phyloP scores from a whole-genome alignment of 2,113 vertebrate species.

The Ochotona curzoniae region DNA sequence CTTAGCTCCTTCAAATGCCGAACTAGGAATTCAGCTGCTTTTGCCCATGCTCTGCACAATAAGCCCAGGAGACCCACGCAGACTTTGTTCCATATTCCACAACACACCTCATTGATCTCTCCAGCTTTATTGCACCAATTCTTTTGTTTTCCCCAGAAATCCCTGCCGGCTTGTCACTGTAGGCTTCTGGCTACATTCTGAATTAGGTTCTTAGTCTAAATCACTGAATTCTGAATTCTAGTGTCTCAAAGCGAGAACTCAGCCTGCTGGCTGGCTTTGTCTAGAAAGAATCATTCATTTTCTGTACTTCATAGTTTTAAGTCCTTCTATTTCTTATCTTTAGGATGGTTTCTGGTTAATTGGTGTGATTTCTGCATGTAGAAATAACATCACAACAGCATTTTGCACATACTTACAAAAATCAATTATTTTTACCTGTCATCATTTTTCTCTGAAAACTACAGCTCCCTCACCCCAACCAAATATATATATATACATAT shows the following conservation, averaged over 20 bases:
- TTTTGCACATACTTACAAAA: constrained; percentile 56
- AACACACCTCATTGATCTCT: constrained; percentile 68
- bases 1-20: not conserved
- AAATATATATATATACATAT: too few species aligned
- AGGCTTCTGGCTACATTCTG: constrained; percentile 49
- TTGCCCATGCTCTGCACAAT: not conserved
- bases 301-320: not conserved
- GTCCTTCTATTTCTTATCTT: constrained; percentile 50
- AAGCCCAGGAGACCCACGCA: constrained; percentile 10
- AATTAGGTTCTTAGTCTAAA: constrained; percentile 55
- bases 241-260: not conserved
- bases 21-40: constrained; percentile 28
- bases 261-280: not conserved
- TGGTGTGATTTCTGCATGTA: constrained; percentile 60
- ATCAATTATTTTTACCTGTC: constrained; percentile 54
- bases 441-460: constrained; percentile 52
- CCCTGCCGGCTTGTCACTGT: constrained; percentile 38
- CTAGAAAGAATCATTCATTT: constrained; percentile 14
- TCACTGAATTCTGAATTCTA: constrained; percentile 53
- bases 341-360: constrained; percentile 40
- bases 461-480: not conserved
- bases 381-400: constrained; percentile 63
- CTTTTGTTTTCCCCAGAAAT: constrained; percentile 60
- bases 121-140: constrained; percentile 32
- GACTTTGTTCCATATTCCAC: not conserved